These are phyloP conservation scores for Dasyornis broadbenti DNA, from an alignment of 2,113 vertebrate species.

Conservation along the genomic window DNA sequence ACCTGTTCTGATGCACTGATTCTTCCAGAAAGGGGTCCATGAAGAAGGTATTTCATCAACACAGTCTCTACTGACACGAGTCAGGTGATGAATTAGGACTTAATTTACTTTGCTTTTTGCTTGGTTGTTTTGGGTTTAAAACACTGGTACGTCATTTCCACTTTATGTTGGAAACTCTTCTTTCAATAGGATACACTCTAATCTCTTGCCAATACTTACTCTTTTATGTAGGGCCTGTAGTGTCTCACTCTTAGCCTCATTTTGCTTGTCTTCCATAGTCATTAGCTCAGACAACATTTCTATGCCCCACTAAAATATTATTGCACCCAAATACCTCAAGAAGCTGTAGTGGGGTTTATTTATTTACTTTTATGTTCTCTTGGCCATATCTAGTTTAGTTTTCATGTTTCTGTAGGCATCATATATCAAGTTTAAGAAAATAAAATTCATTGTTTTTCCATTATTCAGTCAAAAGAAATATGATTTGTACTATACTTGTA, in stretches of 20 bases:
- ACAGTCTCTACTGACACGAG: neutral
- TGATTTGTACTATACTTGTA: neutral
- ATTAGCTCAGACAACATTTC: neutral
- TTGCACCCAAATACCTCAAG: neutral
- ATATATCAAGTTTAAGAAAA: neutral
- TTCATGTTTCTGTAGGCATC: neutral
- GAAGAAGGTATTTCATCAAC: neutral
- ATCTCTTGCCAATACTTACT: neutral
- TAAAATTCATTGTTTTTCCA: neutral
- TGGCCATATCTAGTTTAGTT: neutral
- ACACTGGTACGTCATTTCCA: neutral
- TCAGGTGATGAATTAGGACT: neutral
- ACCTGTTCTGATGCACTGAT: neutral
- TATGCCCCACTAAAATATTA: neutral
- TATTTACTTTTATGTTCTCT: neutral
- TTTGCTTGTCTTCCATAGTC: neutral
- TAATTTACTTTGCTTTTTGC: neutral
- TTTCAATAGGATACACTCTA: neutral
- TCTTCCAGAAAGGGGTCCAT: neutral
- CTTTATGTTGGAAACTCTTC: neutral
- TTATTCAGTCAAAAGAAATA: neutral
- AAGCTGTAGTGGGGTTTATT: neutral
- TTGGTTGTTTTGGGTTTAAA: neutral
- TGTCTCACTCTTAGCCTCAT: neutral
- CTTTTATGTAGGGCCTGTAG: neutral